Evolutionary conservation across 2,888 invertebrate species (phyloP), one percentile per base, ranked within the genome.

Genomic region (Bedellia somnulentella): DNA sequence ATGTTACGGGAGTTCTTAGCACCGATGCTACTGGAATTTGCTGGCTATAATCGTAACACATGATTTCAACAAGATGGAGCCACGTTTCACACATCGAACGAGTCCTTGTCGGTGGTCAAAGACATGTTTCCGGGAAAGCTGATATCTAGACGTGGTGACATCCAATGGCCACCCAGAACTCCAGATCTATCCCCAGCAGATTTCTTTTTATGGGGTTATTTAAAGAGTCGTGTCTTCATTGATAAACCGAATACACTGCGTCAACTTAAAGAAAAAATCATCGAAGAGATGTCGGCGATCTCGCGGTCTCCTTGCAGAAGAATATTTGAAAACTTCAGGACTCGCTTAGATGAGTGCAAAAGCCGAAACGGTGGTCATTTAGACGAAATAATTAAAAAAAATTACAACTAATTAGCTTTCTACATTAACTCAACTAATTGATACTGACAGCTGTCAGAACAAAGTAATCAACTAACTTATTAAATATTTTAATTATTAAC

Each of bases 1-100:
- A 41, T 41, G 39, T 29, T 42, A n/a, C 33, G 24, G 23, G 35
- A 39, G 24, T 43, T 27, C 18, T 43, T 41, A 36, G 24, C 40
- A 23, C 42, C 39, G 10, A 36, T 26, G 6, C 29, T 42, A 13
- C 27, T 35, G 42, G 36, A 29, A 25, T 37, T 37, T 37, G 28
- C 37, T 29, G 31, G 34, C 8, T 36, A n/a, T n/a, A 21, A 29
- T 11, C 37, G 35, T 15, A 24, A 35, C 29, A 41, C 35, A 30
- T 42, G 38, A 39, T 43, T 42, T 26, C 18, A 24, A 6, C 24
- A 11, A 11, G 12, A 24, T 10, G 3, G 11, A 11, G 24, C 31
- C 8, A 37, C 35, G 5, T 4, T 26, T 18, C 37, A 37, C 34
- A 37, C 35, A 15, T 15, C 36, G 11, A 29, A 25, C 13, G 22